These are phyloP conservation scores for Ifrita kowaldi DNA, from an alignment of 2,113 vertebrate species.

Conservation along the genomic window DNA sequence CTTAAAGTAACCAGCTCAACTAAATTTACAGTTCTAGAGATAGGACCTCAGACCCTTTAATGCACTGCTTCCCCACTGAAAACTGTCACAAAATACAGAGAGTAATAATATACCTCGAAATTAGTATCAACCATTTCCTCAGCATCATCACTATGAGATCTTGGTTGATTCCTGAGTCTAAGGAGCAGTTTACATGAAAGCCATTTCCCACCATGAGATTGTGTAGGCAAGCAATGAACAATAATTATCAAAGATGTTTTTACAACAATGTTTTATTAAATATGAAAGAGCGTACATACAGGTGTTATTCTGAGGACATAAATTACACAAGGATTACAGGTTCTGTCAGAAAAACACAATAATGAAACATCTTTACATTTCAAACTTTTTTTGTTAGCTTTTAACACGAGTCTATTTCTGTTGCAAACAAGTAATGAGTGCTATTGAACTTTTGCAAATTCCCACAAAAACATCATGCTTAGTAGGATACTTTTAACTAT, in stretches of 20 bases:
- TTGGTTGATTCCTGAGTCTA: neutral
- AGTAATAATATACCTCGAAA: neutral
- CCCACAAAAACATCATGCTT: constrained; percentile 54
- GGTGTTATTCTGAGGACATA: constrained; percentile 50
- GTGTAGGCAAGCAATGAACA: neutral
- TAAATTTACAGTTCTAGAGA: neutral
- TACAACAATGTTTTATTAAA: constrained; percentile 59
- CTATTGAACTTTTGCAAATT: constrained; percentile 47
- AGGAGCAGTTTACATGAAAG: neutral
- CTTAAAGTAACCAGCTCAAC: neutral
- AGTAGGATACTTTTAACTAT: constrained; percentile 42
- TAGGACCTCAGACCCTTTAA: neutral
- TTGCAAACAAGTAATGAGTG: constrained; percentile 56
- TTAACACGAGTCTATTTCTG: constrained; percentile 52
- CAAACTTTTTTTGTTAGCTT: constrained; percentile 48
- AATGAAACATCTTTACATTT: constrained; percentile 54
- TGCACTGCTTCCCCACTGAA: neutral
- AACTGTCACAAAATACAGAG: neutral
- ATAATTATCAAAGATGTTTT: constrained; percentile 6
- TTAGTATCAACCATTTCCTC: neutral
- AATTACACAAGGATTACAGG: constrained; percentile 57
- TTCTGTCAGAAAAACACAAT: constrained; percentile 51
- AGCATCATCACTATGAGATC: neutral
- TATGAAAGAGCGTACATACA: constrained; percentile 55
- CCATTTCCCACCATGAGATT: neutral